Conservation (phyloP, 2,888 invertebrate species). For the Drosophila longiperda region DNA sequence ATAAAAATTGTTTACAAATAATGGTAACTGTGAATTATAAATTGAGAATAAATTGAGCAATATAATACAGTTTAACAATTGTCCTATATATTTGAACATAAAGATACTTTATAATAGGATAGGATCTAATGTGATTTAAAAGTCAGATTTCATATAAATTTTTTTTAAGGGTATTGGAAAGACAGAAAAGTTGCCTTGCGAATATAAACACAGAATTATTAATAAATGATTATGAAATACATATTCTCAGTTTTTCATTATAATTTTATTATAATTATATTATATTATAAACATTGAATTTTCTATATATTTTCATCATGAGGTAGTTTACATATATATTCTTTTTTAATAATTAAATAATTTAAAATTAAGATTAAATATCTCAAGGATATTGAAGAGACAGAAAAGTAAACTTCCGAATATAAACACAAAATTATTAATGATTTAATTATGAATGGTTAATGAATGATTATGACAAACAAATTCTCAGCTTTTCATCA, state of each 20-base stretch:
- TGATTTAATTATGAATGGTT: neutral
- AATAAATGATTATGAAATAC: too few relatives aligned
- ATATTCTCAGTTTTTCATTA: too few relatives aligned
- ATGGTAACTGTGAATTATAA: slow-evolving; percentile 4
- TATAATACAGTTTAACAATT: neutral
- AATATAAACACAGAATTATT: too few relatives aligned
- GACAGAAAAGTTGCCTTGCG: too few relatives aligned
- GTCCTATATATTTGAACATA: neutral
- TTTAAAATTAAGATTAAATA: neutral
- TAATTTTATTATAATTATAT: too few relatives aligned
- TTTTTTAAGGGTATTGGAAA: too few relatives aligned
- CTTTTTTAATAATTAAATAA: neutral
- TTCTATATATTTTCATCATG: too few relatives aligned
- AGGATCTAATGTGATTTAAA: too few relatives aligned
- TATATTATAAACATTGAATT: too few relatives aligned
- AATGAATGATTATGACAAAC: neutral
- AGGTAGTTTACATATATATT: neutral
- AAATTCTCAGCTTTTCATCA: neutral
- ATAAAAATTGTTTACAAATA: slow-evolving; percentile 4
- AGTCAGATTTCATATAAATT: too few relatives aligned
- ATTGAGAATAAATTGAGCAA: neutral
- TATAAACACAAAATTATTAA: neutral
- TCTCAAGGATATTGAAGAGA: neutral
- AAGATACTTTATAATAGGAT: too few relatives aligned
- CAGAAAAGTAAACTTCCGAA: neutral